Base-by-base conservation (phyloP, 2,113 vertebrate species). In the Genyomyrus donnyi region DNA sequence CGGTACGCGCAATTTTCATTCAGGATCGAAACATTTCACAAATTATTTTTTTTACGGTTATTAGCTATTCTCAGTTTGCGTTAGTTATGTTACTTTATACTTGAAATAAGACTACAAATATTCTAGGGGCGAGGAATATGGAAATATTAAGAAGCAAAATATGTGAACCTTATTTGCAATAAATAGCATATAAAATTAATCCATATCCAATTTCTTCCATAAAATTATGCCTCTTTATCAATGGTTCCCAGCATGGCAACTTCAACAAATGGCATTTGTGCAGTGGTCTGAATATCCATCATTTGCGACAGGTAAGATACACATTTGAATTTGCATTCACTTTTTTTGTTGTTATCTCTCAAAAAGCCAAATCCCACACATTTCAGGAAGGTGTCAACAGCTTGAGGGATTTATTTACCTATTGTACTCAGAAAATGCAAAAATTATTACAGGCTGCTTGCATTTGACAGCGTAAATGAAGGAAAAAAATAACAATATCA, bases 161-260 rank as follows among this genome's bases (percentile, higher is more conserved):
- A 2, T 21, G 19, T 6, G 17, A 39, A 42, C 35, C 35, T 42
- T 85, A 85, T 46, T 85, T 85, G 19, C 83, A 45, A 48, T 48
- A 45, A 85, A 85, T 17, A 85, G 39, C 83, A 85, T 85, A 48
- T 85, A 45, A 85, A 85, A 85, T 85, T 45, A 48, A 85, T 85
- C 83, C 39, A n/a, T n/a, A 24, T 85, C 83, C 21, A 42, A 45
- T 24, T 83, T 85, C 19, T 48, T 84, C 80, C 42, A 48, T 84
- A 24, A 84, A 48, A 84, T 84, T 8, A 46, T 84, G 21, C 42
- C 15, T 84, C 42, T 46, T 45, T 85, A 48, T 85, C 83, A 85
- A n/a, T 48, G 45, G 42, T 19, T 80, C 31, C 74, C 74, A n/a
- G 83, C 42, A 21, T 83, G 31, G 5, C 42, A 83, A 83, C 39